Evolutionary conservation across 2,888 invertebrate species (phyloP).

Genomic region (Ophraella communa): DNA sequence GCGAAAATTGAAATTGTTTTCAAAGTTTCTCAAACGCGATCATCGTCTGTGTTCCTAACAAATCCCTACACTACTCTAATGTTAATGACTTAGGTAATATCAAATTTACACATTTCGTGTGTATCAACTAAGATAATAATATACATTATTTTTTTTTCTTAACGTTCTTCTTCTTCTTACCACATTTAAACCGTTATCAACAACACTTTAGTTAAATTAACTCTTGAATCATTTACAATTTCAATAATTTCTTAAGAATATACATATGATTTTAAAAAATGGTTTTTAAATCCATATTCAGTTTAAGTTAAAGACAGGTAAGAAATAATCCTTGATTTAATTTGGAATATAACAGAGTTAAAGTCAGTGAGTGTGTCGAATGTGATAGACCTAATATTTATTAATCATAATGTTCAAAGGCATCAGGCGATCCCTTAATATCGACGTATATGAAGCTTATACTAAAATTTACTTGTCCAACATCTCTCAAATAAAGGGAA

Average conservation of each 20-base stretch:
- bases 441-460: conserved; percentile 2
- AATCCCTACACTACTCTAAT: conserved; percentile 31
- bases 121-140: conserved; percentile 32
- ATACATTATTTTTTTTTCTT: conserved; percentile 32
- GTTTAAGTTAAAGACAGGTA: background rate
- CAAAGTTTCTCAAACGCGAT: conserved; percentile 45
- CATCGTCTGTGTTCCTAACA: conserved; percentile 44
- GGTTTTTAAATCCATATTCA: no score
- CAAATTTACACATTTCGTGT: conserved; percentile 35
- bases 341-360: background rate
- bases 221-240: no score
- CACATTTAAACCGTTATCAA: conserved; percentile 25
- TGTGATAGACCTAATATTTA: conserved; percentile 9
- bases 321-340: background rate
- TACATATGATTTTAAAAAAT: no score
- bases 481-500: conserved; percentile 18
- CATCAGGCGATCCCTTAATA: background rate
- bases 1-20: conserved; percentile 51
- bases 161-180: conserved; percentile 20
- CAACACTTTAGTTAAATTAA: conserved; percentile 25
- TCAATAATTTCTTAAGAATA: no score
- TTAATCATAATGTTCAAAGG: conserved; percentile 2
- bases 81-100: conserved; percentile 36
- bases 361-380: background rate
- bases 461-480: conserved; percentile 10